These are phyloP conservation scores for Eupeodes latifasciatus DNA, from an alignment of 2,888 invertebrate species.

Conservation along the genomic window DNA sequence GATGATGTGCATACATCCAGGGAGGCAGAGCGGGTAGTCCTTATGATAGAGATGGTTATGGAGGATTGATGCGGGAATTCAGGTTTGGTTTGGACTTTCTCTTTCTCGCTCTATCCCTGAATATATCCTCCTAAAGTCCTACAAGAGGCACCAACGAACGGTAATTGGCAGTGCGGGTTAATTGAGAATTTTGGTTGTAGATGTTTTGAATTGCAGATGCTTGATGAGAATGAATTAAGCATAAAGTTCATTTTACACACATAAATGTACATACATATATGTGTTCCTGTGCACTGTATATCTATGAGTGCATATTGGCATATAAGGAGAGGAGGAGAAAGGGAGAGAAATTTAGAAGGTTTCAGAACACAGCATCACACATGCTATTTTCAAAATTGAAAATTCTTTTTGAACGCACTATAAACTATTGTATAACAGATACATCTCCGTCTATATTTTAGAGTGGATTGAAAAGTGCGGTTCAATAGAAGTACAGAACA, in stretches of 20 bases:
- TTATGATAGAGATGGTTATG: neutral
- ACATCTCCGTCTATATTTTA: too few species aligned
- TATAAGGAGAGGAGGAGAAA: neutral
- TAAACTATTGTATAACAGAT: neutral
- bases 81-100: neutral
- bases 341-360: neutral
- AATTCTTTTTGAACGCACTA: conserved; percentile 54
- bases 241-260: conserved; percentile 34
- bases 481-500: neutral
- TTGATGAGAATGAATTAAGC: conserved; percentile 62
- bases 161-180: conserved; percentile 75
- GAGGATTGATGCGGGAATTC: conserved; percentile 7
- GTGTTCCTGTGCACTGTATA: neutral
- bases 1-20: conserved; percentile 64
- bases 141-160: conserved; percentile 57
- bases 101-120: too few species aligned
- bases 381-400: conserved; percentile 55
- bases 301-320: too few species aligned
- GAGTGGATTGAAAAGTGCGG: conserved; percentile 11
- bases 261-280: too few species aligned
- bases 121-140: conserved; percentile 9
- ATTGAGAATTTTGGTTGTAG: conserved; percentile 71
- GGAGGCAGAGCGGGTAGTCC: neutral
- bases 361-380: neutral
- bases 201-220: conserved; percentile 73